Percentiles rank a stretch among this genome's conserved stretches.
These are phyloP conservation scores for Saccostrea cuccullata DNA, from an alignment of 1,140 invertebrate species.

Conservation along the genomic window DNA sequence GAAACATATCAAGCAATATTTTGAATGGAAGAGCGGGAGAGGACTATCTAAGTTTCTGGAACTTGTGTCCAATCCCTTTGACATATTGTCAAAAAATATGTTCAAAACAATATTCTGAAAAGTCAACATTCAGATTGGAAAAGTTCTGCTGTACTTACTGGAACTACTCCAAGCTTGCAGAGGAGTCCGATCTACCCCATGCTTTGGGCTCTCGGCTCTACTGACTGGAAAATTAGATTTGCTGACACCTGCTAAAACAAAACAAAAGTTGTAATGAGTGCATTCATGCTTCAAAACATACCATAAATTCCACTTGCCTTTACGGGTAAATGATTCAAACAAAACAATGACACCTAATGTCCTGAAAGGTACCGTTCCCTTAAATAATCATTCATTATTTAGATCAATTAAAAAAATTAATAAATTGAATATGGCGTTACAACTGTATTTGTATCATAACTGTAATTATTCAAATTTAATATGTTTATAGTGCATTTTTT, in stretches of 20 bases:
- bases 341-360: background rate
- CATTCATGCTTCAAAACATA: background rate
- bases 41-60: too few species aligned
- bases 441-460: too few species aligned
- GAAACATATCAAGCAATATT: too few species aligned
- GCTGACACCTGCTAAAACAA: conserved; percentile 2
- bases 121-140: too few species aligned
- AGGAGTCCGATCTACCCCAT: conserved; percentile 7
- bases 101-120: too few species aligned
- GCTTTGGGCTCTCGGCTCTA: background rate
- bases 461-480: too few species aligned
- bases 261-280: background rate
- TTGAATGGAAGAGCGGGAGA: too few species aligned
- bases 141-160: background rate
- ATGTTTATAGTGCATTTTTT: background rate
- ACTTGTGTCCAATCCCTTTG: too few species aligned
- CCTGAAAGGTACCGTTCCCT: background rate
- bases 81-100: too few species aligned
- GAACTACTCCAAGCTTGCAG: conserved; percentile 5
- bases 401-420: background rate
- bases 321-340: background rate
- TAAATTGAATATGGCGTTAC: too few species aligned
- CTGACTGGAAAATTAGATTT: background rate
- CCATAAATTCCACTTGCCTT: background rate
- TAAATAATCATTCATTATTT: background rate